A percentile compares a stretch with the other conserved stretches of the same genome.
Evolutionary conservation across 2,797 vertebrate genomes (phyloP).

Genomic region (Huso huso): DNA sequence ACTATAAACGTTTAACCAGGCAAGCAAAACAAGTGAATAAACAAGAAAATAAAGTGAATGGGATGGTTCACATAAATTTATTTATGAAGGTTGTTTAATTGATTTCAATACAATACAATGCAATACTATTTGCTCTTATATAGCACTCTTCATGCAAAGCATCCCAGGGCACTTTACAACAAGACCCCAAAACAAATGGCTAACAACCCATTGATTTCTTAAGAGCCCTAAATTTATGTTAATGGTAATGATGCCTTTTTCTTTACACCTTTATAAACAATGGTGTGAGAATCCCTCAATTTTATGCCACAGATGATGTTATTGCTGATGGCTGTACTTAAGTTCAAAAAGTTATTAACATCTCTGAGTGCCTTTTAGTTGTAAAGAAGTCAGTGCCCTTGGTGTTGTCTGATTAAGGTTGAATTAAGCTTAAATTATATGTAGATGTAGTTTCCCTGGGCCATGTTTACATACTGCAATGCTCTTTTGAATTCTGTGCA

Average conservation of each 20-base stretch:
- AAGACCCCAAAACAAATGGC: too few relatives aligned
- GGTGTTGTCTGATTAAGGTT: slow-evolving; percentile 51
- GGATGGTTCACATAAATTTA: slow-evolving; percentile 40
- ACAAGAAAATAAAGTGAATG: slow-evolving; percentile 27
- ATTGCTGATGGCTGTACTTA: slow-evolving; percentile 13
- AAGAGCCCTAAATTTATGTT: slow-evolving; percentile 70
- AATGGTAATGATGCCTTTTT: slow-evolving; percentile 47
- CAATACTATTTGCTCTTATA: too few relatives aligned
- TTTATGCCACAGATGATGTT: slow-evolving; percentile 19
- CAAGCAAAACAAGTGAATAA: slow-evolving; percentile 35
- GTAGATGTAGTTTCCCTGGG: slow-evolving; percentile 59
- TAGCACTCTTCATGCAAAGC: too few relatives aligned
- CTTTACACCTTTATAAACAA: slow-evolving; percentile 46
- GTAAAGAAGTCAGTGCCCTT: slow-evolving; percentile 19
- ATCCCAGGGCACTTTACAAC: too few relatives aligned
- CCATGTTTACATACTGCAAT: slow-evolving; percentile 52
- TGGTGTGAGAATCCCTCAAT: slow-evolving; percentile 42
- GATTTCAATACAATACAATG: slow-evolving; percentile 38
- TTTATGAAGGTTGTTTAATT: slow-evolving; percentile 40
- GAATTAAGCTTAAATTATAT: slow-evolving; percentile 60
- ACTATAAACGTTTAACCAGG: slow-evolving; percentile 20
- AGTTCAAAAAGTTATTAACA: slow-evolving; percentile 12
- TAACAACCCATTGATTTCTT: slow-evolving; percentile 62
- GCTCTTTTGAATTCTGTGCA: too few relatives aligned
- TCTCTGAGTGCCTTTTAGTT: slow-evolving; percentile 16